These are phyloP conservation scores for Colaptes auratus DNA, from an alignment of 2,113 vertebrate species.

Conservation along the genomic window DNA sequence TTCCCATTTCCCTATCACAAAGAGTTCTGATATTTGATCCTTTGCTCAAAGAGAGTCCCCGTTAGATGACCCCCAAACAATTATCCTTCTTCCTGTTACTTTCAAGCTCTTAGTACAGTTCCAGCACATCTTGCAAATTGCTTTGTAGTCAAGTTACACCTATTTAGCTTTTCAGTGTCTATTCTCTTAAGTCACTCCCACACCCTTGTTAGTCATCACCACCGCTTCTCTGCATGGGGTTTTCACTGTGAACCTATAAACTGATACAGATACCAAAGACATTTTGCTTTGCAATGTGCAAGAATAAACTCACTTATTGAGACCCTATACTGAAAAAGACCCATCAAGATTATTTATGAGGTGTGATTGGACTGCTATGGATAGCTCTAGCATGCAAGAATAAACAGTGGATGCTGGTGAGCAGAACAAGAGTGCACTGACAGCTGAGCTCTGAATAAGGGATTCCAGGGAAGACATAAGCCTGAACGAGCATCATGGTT, in stretches of 20 bases:
- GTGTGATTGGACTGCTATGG: background rate
- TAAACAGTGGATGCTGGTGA: background rate
- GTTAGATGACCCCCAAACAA: background rate
- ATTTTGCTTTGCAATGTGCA: background rate
- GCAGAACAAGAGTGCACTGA: background rate
- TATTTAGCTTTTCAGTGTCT: background rate
- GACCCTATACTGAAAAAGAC: background rate
- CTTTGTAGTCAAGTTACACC: background rate
- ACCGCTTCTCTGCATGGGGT: background rate
- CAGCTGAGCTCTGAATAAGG: background rate
- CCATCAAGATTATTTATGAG: background rate
- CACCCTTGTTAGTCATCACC: background rate
- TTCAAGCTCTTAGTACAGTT: constrained; percentile 6
- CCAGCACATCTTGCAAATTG: background rate
- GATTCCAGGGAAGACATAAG: background rate
- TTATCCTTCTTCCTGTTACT: background rate
- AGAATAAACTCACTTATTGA: background rate
- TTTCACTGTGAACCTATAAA: background rate
- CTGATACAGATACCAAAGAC: background rate
- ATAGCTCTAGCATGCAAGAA: background rate
- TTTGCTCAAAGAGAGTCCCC: background rate
- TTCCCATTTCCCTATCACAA: background rate
- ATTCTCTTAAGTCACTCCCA: background rate
- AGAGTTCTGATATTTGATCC: background rate
- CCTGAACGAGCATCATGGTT: background rate